Conservation (phyloP, 2,113 vertebrate species). For the Amblyornis subalaris region DNA sequence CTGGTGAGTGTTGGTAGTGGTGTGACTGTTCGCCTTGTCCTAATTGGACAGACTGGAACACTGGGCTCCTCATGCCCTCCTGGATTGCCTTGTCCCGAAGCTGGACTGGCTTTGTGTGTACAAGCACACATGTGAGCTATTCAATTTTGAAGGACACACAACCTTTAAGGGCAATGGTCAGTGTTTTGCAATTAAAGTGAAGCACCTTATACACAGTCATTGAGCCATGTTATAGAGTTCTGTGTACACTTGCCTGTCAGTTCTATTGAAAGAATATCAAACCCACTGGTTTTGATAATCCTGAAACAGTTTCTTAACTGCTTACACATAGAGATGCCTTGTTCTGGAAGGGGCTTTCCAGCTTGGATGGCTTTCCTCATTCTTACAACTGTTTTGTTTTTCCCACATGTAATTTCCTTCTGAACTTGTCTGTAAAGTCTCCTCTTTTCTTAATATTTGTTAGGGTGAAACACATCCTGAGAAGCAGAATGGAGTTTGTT, state of each 20-base stretch:
- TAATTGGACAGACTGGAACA: rapidly evolving
- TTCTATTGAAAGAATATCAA: background rate
- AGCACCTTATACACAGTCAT: background rate
- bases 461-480: background rate
- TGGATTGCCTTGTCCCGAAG: rapidly evolving
- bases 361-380: background rate
- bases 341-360: background rate
- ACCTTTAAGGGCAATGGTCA: background rate
- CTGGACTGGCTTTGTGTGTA: background rate
- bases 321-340: background rate
- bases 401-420: background rate
- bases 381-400: background rate
- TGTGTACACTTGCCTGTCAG: background rate
- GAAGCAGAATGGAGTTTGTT: background rate
- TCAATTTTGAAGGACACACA: background rate
- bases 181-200: background rate
- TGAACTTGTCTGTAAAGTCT: background rate
- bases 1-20: rapidly evolving
- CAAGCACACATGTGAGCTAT: background rate
- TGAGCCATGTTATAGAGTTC: background rate
- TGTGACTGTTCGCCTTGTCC: background rate
- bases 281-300: background rate
- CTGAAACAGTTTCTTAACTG: background rate
- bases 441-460: background rate
- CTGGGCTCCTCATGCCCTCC: background rate